phyloP scores from a whole-genome alignment of 2,797 vertebrate species.

The Leuciscus waleckii region DNA sequence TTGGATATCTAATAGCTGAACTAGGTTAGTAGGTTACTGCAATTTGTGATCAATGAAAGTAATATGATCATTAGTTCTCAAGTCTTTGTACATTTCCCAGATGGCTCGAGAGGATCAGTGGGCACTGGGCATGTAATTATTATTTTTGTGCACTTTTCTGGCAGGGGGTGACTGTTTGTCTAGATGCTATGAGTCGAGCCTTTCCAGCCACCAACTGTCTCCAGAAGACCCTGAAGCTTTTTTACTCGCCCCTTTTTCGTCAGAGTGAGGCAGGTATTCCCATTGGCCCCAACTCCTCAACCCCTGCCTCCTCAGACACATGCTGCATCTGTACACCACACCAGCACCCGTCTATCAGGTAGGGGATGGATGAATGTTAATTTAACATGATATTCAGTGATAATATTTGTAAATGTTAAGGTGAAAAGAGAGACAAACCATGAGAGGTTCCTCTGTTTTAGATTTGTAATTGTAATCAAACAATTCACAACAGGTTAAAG shows the following conservation, averaged over 20 bases:
- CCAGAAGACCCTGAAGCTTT: constrained; percentile 76
- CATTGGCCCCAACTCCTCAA: constrained; percentile 78
- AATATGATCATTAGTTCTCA: neutral
- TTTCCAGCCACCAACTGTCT: constrained; percentile 77
- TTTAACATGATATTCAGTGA: constrained; percentile 2
- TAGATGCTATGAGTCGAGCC: constrained; percentile 74
- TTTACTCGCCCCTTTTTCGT: constrained; percentile 69
- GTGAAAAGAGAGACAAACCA: neutral
- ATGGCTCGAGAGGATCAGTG: neutral
- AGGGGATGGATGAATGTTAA: neutral
- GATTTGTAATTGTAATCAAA: neutral
- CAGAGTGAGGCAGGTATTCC: constrained; percentile 77
- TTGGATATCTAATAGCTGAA: neutral
- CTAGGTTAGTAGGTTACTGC: neutral
- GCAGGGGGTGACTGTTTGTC: constrained; percentile 85
- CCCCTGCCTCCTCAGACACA: constrained; percentile 75
- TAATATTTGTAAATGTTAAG: neutral
- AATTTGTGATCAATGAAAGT: neutral
- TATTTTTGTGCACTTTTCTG: constrained; percentile 33
- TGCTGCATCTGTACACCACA: constrained; percentile 80
- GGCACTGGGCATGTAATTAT: neutral
- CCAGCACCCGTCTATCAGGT: constrained; percentile 72
- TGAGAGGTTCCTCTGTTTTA: neutral
- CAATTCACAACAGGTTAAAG: neutral
- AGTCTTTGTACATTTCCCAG: neutral